phyloP scores from a whole-genome alignment of 2,113 vertebrate genomes.

The Amblyopsis rosae region DNA sequence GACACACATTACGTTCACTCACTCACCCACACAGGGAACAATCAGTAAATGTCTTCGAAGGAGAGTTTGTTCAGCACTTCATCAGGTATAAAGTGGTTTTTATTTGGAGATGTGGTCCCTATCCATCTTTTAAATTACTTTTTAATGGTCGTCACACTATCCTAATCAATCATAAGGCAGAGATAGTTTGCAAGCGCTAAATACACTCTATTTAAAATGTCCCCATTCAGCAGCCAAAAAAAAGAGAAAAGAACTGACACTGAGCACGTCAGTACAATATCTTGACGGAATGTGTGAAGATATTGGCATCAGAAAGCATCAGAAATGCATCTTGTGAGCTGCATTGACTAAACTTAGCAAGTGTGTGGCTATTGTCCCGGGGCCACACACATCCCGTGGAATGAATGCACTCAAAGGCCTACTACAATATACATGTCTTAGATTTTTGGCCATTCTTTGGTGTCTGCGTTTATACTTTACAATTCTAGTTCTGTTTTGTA shows the following conservation, averaged over 20 bases:
- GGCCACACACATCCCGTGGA: conserved; percentile 4
- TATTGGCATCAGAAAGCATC: too few relatives aligned
- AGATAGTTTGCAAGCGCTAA: conserved; percentile 62
- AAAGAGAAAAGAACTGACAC: conserved; percentile 20
- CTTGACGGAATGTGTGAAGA: conserved; percentile 5
- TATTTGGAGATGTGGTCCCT: conserved; percentile 80
- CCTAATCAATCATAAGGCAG: conserved; percentile 78
- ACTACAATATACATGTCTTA: neutral
- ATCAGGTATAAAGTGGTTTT: conserved; percentile 81
- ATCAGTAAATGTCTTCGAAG: conserved; percentile 76
- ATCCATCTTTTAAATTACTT: conserved; percentile 84
- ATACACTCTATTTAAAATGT: conserved; percentile 71
- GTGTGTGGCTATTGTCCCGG: conserved; percentile 13
- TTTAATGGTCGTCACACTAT: conserved; percentile 81
- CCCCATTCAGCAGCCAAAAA: conserved; percentile 46
- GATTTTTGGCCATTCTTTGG: conserved; percentile 30
- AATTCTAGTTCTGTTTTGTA: conserved; percentile 28
- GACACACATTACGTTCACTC: conserved; percentile 47
- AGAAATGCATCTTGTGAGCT: too few relatives aligned
- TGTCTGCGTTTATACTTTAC: conserved; percentile 19
- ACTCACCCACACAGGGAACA: conserved; percentile 56
- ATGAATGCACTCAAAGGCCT: too few relatives aligned
- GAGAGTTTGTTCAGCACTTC: conserved; percentile 80
- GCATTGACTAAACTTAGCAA: neutral
- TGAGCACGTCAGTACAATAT: too few relatives aligned